Base-by-base conservation (phyloP, 2,797 vertebrate species). In the Syngnathus acus region DNA sequence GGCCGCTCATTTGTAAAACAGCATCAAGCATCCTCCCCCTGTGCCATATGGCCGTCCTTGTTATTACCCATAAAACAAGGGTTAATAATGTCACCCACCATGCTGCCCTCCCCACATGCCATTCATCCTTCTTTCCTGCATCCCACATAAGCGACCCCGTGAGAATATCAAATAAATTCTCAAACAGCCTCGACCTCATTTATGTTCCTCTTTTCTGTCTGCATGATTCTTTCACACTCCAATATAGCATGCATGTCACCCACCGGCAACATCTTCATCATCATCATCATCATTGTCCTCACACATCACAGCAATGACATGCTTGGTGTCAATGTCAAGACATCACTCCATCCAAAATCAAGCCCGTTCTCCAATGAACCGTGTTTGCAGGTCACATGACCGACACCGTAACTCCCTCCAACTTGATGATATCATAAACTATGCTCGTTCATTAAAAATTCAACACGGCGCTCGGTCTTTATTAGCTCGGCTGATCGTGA, bases 321-420 rank as follows among this genome's bases (percentile, higher is more conserved):
- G 68, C 82, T 84, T 78, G 78, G 82, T 86, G 82, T 90, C 85
- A 90, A 89, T 89, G 89, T 89, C 87, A 90, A 88, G 32, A 5
- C 32, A 72, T 85, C 80, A 84, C 88, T 89, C 78, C 23, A 32
- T 4, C 67, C 82, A 86, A 57, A 57, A 57, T 13, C 4, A 5
- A 37, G 26, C 13, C 5, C 16, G 26, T 26, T 32, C 54, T 37
- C 17, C 16, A 7, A 57, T 8, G 26, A 7, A 17, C 55, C 26
- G 55, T 16, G 55, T 37, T 57, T 17, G 26, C 6, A 7, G 26
- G 14, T 17, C 10, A 17, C 26, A 1, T 57, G 55, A 37, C 40
- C 13, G 9, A 11, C 19, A 4, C 40, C 13, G 40, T 43, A 43
- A 62, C 32, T 7, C 45, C 21, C 19, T 23, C 19, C 7, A 3